Percentiles rank a stretch among this genome's conserved stretches.
Evolutionary conservation across 2,888 invertebrate genomes (phyloP).

Genomic region (Nemapogon koenigi): DNA sequence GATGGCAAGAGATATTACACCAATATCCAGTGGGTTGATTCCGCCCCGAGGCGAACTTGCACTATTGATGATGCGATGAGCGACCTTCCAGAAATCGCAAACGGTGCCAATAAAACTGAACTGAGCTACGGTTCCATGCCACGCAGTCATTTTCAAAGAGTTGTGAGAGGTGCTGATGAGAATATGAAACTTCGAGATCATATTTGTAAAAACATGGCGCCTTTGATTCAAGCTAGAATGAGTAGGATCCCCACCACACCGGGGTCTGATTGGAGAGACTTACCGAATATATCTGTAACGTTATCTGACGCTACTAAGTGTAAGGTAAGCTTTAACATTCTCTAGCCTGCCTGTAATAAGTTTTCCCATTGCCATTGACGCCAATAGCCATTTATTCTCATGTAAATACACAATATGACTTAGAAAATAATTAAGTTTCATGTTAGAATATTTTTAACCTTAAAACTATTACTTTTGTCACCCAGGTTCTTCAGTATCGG

Average conservation of each 20-base stretch:
- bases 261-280: conserved; percentile 86
- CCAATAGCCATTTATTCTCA: too few species aligned
- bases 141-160: conserved; percentile 76
- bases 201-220: conserved; percentile 84
- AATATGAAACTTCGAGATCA: conserved; percentile 72
- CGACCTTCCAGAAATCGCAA: conserved; percentile 77
- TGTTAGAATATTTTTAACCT: too few species aligned
- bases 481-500: conserved; percentile 50
- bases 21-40: conserved; percentile 67
- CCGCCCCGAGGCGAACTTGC: conserved; percentile 79
- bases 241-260: conserved; percentile 73
- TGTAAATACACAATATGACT: too few species aligned
- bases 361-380: too few species aligned
- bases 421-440: too few species aligned
- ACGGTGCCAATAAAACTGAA: conserved; percentile 73
- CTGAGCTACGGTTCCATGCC: conserved; percentile 76
- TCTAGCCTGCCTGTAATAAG: too few species aligned
- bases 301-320: conserved; percentile 73
- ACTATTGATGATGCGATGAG: conserved; percentile 85
- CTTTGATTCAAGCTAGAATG: conserved; percentile 80
- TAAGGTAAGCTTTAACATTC: conserved; percentile 39
- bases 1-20: conserved; percentile 55
- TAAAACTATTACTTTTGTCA: too few species aligned
- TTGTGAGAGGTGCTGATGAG: conserved; percentile 68
- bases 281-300: conserved; percentile 77